Evolutionary conservation across 2,888 invertebrate genomes (phyloP).

Genomic region (Andrena flavipes): DNA sequence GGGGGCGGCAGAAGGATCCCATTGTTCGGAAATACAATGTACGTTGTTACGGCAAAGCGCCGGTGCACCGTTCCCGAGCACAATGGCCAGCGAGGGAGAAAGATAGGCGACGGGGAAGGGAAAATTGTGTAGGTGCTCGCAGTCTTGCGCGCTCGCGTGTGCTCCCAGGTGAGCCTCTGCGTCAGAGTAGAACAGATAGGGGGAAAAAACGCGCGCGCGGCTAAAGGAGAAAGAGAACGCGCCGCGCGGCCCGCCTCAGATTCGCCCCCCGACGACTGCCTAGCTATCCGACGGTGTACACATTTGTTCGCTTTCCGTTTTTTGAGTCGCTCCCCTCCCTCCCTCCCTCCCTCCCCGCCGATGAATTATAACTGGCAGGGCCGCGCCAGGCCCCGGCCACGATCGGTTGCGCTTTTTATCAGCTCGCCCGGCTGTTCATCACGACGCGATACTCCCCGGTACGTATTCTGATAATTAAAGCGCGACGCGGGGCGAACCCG

Average conservation of each 20-base stretch:
- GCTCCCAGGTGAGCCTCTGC: conserved; percentile 14
- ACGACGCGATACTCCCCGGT: conserved; percentile 32
- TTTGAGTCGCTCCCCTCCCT: not conserved
- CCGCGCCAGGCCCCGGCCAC: conserved; percentile 24
- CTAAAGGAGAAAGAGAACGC: not conserved
- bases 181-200: conserved; percentile 14
- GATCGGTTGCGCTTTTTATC: conserved; percentile 56
- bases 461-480: conserved; percentile 61
- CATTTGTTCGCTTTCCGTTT: conserved; percentile 21
- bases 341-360: not conserved
- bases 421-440: conserved; percentile 48
- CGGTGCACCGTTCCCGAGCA: conserved; percentile 69
- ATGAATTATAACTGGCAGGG: conserved; percentile 59
- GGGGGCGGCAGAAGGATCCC: conserved; percentile 62
- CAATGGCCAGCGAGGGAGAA: conserved; percentile 67
- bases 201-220: conserved; percentile 5
- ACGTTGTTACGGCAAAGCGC: conserved; percentile 76
- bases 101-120: conserved; percentile 44
- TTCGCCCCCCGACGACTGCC: conserved; percentile 48
- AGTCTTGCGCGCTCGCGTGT: not conserved
- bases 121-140: conserved; percentile 27
- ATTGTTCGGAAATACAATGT: conserved; percentile 79
- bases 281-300: conserved; percentile 22
- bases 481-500: not conserved
- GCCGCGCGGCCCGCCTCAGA: conserved; percentile 34